Base-by-base conservation (phyloP, 2,113 vertebrate genomes). In the Spizaetus ornatus region DNA sequence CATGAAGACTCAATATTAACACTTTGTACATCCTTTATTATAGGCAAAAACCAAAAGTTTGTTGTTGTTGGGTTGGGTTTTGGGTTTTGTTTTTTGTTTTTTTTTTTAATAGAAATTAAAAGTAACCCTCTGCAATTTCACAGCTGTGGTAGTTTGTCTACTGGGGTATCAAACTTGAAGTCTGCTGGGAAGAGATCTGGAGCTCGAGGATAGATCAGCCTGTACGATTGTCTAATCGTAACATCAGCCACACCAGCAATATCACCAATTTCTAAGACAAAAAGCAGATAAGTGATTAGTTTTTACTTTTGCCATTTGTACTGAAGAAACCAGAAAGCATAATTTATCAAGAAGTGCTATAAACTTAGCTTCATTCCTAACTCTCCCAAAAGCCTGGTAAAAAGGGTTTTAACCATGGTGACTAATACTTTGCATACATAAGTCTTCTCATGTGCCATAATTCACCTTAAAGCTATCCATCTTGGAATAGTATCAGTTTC, bases 211-310 rank as follows among this genome's bases (percentile, higher is more conserved):
- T 99, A 99, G 98, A 99, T 99, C 21, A 99, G 98, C 52, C 99
- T 98, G 95, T 99, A 99, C 1, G 99, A 99, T 97, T 99, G 99
- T 78, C 99, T 98, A 96, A 99, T 99, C 2, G 99, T 99, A 58
- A 99, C 99, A n/a, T 99, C 99, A 25, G 99, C 99, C n/a, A 99
- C 99, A 26, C 99, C 99, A 23, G 99, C 99, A 20, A 99, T 99
- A 73, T 99, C 99, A 86, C 99, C 99, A 36, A 99, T 99, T 98
- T 99, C 99, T 99, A 97, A 66, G 80, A 96, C 61, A 97, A 90
- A 88, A 96, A 95, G 72, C 61, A 85, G 74, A 93, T 6, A 45
- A 82, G n/a, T 12, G 5, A 26, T 94, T 96, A 72, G 82, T 53
- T 91, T 67, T 77, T 15, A 58, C 34, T 86, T 56, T 61, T 93